Conservation (phyloP, 2,113 vertebrate species). For the Phrynosoma platyrhinos region DNA sequence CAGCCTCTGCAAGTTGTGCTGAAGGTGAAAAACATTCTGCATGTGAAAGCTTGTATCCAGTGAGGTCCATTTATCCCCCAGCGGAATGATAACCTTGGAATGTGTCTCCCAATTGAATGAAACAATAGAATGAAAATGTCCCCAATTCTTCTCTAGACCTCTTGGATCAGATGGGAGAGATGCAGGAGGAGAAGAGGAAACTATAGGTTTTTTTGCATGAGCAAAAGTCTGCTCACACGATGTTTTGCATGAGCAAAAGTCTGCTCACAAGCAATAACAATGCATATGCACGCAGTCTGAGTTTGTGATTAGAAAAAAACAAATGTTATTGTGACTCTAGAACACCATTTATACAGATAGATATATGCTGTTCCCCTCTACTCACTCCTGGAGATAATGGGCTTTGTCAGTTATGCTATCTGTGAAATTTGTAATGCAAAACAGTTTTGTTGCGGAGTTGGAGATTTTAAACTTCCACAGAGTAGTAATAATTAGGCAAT, state of each 20-base stretch:
- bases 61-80: background rate
- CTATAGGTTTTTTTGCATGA: too few relatives aligned
- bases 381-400: too few relatives aligned
- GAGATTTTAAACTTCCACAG: fast-evolving
- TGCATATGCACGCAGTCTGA: background rate
- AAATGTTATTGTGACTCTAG: too few relatives aligned
- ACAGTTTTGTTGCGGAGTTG: fast-evolving
- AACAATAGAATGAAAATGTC: too few relatives aligned
- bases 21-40: background rate
- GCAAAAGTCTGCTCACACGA: too few relatives aligned
- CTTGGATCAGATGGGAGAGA: background rate
- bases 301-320: too few relatives aligned
- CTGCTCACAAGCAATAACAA: background rate
- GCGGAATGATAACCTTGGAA: background rate
- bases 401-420: background rate
- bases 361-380: background rate
- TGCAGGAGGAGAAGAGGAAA: too few relatives aligned
- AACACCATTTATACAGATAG: background rate
- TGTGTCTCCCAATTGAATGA: background rate
- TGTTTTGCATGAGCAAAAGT: too few relatives aligned
- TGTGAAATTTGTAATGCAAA: background rate
- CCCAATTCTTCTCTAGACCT: background rate
- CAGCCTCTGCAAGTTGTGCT: background rate
- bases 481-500: background rate
- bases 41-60: background rate